Base-by-base conservation (phyloP, 2,113 vertebrate genomes). In the Lipophrys pholis region DNA sequence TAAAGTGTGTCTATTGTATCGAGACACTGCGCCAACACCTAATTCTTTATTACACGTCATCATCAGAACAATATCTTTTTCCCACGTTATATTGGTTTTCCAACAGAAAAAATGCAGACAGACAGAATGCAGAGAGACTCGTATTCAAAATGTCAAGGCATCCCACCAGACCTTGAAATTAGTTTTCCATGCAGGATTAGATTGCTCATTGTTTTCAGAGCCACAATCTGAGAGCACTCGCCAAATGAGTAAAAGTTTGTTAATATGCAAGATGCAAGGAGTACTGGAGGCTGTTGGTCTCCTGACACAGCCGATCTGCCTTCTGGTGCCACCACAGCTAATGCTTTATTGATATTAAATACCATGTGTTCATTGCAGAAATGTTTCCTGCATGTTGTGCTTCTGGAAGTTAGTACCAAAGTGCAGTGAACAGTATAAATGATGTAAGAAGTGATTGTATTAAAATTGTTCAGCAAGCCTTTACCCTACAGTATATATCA, bases 101-200 rank as follows among this genome's bases (percentile, higher is more conserved):
- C 41, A 40, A 39, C 14, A 9, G n/a, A 8, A 42, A 42, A 42
- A 42, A 42, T 72, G 11, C 10, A 2, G 30, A 7, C 11, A 38
- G 8, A 43, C 39, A 11, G 41, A 49, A 42, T 11, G 10, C 3
- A 53, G 21, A 40, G 11, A 12, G 17, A 38, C 21, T 35, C 49
- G 45, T 36, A 39, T 39, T 60, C 35, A 65, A 42, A 57, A 45
- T 14, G 21, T 16, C 36, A 71, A 16, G 40, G 3, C 63, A 15
- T 75, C 60, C 55, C 43, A 57, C 8, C 16, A 45, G 51, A 73
- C 11, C 50, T 65, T 67, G 60, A 83, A 78, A 84, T 78, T 41
- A 55, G 58, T 76, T 82, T 81, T 66, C 17, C 39, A 17, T 57
- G 11, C 57, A 41, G 40, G 60, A 55, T 72, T 41, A 70, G 39